Evolutionary conservation across 1,140 invertebrate genomes (phyloP).

Genomic region (Dreissena polymorpha): DNA sequence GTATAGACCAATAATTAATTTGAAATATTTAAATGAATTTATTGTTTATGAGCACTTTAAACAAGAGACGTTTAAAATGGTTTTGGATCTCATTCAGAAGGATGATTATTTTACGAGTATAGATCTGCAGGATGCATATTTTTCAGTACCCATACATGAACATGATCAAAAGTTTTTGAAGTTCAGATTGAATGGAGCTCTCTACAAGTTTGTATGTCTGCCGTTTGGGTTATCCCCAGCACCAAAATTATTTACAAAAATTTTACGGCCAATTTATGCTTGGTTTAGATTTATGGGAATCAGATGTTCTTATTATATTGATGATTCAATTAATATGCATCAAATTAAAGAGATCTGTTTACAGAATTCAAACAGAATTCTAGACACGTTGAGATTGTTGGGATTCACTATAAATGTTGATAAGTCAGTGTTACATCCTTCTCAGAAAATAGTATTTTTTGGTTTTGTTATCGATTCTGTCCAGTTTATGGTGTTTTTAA

Average conservation of each 20-base stretch:
- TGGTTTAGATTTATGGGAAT: slow-evolving; percentile 14
- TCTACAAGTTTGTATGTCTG: background rate
- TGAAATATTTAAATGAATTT: slow-evolving; percentile 53
- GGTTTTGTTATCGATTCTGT: too few species aligned
- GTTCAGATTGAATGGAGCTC: background rate
- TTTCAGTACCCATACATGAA: slow-evolving; percentile 26
- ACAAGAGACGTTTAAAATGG: slow-evolving; percentile 16
- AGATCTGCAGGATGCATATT: slow-evolving; percentile 27
- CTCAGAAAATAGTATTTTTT: slow-evolving; percentile 18
- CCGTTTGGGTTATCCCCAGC: slow-evolving; percentile 25
- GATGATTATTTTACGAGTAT: slow-evolving; percentile 37
- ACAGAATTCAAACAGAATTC: slow-evolving; percentile 2
- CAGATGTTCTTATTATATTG: slow-evolving; percentile 26
- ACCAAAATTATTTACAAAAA: slow-evolving; percentile 31
- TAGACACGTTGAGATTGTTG: background rate
- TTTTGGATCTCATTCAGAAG: slow-evolving; percentile 39
- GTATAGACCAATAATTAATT: slow-evolving; percentile 51
- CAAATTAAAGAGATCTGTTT: background rate
- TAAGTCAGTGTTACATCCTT: background rate
- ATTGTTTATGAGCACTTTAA: slow-evolving; percentile 56
- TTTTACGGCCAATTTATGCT: slow-evolving; percentile 8
- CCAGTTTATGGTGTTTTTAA: background rate
- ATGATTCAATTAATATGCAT: slow-evolving; percentile 19
- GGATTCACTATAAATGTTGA: slow-evolving; percentile 29
- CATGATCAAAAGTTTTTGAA: slow-evolving; percentile 19